A percentile compares a stretch with the other conserved stretches of the same genome.
phyloP scores from a whole-genome alignment of 2,797 vertebrate genomes.

The Pseudotriccus pelzelni region DNA sequence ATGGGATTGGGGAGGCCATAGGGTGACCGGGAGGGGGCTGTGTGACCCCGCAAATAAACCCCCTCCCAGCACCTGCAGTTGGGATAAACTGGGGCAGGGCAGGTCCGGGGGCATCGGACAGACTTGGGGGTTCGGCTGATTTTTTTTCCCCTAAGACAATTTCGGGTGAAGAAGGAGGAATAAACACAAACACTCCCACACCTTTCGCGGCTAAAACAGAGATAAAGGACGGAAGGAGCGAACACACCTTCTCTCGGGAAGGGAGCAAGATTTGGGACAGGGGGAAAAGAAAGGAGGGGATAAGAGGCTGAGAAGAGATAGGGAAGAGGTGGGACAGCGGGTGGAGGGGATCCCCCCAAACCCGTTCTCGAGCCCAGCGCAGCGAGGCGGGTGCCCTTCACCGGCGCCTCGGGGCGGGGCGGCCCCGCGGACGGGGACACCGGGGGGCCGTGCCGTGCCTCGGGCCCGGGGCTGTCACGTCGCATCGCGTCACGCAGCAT shows the following conservation, averaged over 20 bases:
- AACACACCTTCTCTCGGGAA: not conserved
- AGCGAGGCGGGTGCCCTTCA: not conserved
- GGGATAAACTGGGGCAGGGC: not conserved
- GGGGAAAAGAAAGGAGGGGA: not conserved
- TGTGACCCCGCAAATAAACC: not conserved
- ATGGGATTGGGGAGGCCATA: no score
- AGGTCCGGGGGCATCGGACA: not conserved
- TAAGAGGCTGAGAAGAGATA: not conserved
- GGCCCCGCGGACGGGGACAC: not conserved
- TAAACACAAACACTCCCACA: not conserved
- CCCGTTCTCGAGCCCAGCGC: not conserved
- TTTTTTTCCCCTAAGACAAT: not conserved
- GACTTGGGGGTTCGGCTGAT: not conserved
- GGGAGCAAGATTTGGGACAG: not conserved
- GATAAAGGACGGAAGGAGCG: not conserved
- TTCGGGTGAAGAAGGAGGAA: not conserved
- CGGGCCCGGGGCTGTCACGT: not conserved
- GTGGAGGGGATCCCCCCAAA: not conserved
- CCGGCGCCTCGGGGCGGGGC: not conserved
- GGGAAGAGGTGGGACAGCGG: not conserved
- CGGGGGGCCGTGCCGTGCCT: not conserved
- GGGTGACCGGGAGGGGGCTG: not conserved
- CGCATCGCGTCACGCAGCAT: not conserved
- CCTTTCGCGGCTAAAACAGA: not conserved
- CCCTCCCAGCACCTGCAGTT: not conserved